These are phyloP conservation scores for Sinocyclocheilus anophthalmus DNA, from an alignment of 2,113 vertebrate species.

Conservation along the genomic window DNA sequence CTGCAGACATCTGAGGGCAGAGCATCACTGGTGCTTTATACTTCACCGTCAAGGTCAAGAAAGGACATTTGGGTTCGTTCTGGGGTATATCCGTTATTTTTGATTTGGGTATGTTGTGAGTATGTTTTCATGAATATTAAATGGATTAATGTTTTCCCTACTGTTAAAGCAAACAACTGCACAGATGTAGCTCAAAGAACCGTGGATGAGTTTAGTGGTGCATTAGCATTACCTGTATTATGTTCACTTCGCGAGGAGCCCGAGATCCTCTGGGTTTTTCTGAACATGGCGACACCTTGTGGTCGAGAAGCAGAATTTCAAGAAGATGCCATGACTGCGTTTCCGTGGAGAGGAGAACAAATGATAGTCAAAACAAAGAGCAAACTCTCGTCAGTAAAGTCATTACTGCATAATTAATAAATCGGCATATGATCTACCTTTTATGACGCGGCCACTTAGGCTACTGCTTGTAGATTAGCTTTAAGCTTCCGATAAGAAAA, in stretches of 20 bases:
- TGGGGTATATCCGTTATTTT: neutral
- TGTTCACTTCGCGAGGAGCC: too few relatives aligned
- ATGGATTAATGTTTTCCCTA: neutral
- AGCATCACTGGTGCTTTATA: neutral
- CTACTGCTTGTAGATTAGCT: too few relatives aligned
- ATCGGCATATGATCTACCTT: neutral
- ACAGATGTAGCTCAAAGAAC: neutral
- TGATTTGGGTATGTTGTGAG: neutral
- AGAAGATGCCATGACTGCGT: neutral
- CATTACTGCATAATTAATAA: neutral
- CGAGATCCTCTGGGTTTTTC: neutral
- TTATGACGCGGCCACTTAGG: neutral
- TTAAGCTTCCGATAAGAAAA: too few relatives aligned
- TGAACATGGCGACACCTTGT: conserved; percentile 15
- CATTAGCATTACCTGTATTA: neutral
- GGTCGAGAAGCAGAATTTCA: neutral
- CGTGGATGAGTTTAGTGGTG: neutral
- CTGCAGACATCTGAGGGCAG: too few relatives aligned
- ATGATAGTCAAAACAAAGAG: too few relatives aligned
- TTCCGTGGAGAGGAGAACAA: too few relatives aligned
- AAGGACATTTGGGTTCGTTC: neutral
- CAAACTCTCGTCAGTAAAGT: neutral
- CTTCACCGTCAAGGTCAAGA: neutral
- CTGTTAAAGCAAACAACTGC: neutral
- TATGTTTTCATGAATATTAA: neutral